These are phyloP conservation scores for Nephrotoma guestfalica DNA, from an alignment of 2,888 invertebrate genomes.

Conservation along the genomic window DNA sequence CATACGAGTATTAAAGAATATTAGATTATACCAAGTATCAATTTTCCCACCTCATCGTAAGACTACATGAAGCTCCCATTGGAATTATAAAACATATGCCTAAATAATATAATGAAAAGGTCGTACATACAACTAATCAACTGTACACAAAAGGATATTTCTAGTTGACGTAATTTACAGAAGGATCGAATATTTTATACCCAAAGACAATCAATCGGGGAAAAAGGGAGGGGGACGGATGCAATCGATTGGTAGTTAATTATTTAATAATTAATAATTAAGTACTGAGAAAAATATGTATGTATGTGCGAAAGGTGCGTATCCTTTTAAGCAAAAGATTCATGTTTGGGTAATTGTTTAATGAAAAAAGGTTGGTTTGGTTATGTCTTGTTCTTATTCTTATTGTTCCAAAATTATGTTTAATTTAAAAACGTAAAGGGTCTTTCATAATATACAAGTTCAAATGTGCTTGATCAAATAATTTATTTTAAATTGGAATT, in stretches of 20 bases:
- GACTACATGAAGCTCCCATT: background rate
- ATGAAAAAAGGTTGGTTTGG: background rate
- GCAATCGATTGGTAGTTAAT: background rate
- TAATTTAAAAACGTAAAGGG: background rate
- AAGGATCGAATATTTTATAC: background rate
- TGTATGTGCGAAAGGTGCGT: background rate
- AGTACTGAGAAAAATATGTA: background rate
- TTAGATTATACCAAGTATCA: background rate
- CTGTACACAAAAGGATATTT: background rate
- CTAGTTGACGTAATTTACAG: background rate
- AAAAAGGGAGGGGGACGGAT: background rate
- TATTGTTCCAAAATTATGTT: background rate
- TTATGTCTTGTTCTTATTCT: background rate
- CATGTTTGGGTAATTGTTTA: background rate
- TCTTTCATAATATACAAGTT: background rate
- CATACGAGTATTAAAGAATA: background rate
- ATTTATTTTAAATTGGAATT: background rate
- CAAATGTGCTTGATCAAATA: background rate
- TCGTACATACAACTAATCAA: background rate
- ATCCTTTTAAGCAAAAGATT: background rate
- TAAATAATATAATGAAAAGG: background rate
- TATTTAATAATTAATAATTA: background rate
- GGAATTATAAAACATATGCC: background rate
- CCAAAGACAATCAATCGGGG: background rate
- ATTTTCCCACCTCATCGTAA: background rate